These are phyloP conservation scores for Drosophila parvula DNA, from an alignment of 1,140 invertebrate species.

Conservation along the genomic window DNA sequence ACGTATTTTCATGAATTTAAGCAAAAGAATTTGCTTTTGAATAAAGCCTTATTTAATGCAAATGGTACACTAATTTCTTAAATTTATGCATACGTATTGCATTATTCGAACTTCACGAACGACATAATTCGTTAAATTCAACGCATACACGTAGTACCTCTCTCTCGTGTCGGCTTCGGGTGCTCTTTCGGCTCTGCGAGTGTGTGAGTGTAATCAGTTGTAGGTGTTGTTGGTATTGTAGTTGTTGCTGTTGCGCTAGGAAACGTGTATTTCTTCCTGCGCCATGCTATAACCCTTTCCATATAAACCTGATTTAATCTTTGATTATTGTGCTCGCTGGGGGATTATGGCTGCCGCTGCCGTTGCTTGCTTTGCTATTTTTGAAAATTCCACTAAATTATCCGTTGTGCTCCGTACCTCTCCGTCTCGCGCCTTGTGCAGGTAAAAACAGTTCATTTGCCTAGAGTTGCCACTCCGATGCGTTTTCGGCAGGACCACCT, in stretches of 20 bases:
- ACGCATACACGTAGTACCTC: conserved; percentile 31
- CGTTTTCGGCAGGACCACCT: conserved; percentile 60
- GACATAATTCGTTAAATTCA: neutral
- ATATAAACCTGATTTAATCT: conserved; percentile 82
- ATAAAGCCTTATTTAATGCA: neutral
- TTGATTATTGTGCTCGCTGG: conserved; percentile 73
- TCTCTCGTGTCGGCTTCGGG: conserved; percentile 25
- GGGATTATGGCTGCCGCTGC: conserved; percentile 51
- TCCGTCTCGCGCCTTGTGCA: conserved; percentile 43
- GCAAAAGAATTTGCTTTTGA: too few species aligned
- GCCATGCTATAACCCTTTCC: conserved; percentile 78
- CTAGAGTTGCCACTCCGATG: conserved; percentile 64
- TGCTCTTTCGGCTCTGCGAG: conserved; percentile 6
- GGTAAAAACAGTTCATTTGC: conserved; percentile 80
- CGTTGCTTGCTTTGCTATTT: conserved; percentile 72
- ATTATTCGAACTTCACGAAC: neutral
- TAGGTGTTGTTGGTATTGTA: conserved; percentile 62
- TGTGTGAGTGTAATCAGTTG: conserved; percentile 58
- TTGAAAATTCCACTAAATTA: conserved; percentile 81
- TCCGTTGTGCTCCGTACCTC: conserved; percentile 54
- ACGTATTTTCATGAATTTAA: neutral
- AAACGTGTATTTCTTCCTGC: conserved; percentile 82
- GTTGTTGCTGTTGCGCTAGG: conserved; percentile 67
- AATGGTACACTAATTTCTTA: too few species aligned
- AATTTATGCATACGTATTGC: neutral